Conservation (phyloP, 2,888 invertebrate genomes). For the Oithona nana region DNA sequence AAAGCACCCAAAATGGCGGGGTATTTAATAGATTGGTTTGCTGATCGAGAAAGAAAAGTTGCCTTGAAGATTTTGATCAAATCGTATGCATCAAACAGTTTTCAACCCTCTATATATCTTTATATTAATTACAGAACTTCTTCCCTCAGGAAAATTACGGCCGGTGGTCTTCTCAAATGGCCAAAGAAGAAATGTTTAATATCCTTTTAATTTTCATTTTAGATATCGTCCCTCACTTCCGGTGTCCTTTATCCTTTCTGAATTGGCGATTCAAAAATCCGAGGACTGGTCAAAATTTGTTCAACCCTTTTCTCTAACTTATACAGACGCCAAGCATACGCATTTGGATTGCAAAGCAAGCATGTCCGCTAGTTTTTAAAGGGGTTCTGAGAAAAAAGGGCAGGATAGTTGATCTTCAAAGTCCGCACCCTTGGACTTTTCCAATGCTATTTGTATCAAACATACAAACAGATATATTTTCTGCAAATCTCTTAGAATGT, state of each 20-base stretch:
- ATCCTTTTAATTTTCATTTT: background rate
- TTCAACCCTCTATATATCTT: background rate
- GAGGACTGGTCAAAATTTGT: conserved; percentile 76
- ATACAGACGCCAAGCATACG: conserved; percentile 41
- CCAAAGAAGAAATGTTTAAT: background rate
- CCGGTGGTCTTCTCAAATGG: background rate
- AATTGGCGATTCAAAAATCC: conserved; percentile 65
- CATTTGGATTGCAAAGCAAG: conserved; percentile 76
- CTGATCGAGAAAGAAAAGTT: conserved; percentile 74
- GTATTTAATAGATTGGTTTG: conserved; percentile 94
- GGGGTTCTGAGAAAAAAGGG: no score
- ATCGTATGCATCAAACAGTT: conserved; percentile 56
- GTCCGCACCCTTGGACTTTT: no score
- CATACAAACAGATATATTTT: no score
- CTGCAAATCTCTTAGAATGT: no score
- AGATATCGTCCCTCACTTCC: conserved; percentile 57
- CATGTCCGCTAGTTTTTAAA: no score
- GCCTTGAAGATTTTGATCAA: conserved; percentile 83
- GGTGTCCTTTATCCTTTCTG: conserved; percentile 61
- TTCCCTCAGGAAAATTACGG: background rate
- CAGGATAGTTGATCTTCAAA: no score
- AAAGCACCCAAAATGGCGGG: conserved; percentile 84
- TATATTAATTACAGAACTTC: background rate
- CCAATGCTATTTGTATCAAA: no score
- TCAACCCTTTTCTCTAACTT: conserved; percentile 53